Evolutionary conservation across 2,113 vertebrate genomes (phyloP).

Genomic region (Poeciliopsis retropinna): DNA sequence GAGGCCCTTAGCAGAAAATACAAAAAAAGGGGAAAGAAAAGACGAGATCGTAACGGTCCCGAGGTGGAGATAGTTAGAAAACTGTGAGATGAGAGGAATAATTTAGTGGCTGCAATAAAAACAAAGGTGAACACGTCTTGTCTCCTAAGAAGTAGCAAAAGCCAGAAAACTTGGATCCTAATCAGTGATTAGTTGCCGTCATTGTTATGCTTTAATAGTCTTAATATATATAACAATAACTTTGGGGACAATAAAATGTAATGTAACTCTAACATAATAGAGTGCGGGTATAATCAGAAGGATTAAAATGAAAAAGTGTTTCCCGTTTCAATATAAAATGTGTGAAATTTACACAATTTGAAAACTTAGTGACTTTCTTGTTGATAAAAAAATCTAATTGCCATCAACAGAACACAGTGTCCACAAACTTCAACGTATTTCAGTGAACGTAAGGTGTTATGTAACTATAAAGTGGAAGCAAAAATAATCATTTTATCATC

Average conservation of each 20-base stretch:
- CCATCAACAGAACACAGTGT: background rate
- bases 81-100: slow-evolving; percentile 43
- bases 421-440: background rate
- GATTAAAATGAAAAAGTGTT: background rate
- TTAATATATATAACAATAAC: background rate
- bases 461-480: background rate
- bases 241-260: background rate
- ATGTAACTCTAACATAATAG: background rate
- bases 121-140: slow-evolving; percentile 6
- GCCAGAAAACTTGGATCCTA: background rate
- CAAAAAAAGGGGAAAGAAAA: slow-evolving; percentile 36
- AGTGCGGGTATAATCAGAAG: background rate
- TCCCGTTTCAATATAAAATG: background rate
- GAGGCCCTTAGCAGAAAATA: slow-evolving; percentile 14
- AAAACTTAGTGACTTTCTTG: no score
- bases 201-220: background rate
- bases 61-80: slow-evolving; percentile 32
- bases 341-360: no score
- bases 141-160: background rate
- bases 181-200: background rate
- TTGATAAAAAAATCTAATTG: background rate
- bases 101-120: slow-evolving; percentile 9
- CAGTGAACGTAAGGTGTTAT: no score
- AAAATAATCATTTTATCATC: no score
- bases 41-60: slow-evolving; percentile 53